These are phyloP conservation scores for Lethrus apterus DNA, from an alignment of 1,140 invertebrate genomes.

Conservation along the genomic window DNA sequence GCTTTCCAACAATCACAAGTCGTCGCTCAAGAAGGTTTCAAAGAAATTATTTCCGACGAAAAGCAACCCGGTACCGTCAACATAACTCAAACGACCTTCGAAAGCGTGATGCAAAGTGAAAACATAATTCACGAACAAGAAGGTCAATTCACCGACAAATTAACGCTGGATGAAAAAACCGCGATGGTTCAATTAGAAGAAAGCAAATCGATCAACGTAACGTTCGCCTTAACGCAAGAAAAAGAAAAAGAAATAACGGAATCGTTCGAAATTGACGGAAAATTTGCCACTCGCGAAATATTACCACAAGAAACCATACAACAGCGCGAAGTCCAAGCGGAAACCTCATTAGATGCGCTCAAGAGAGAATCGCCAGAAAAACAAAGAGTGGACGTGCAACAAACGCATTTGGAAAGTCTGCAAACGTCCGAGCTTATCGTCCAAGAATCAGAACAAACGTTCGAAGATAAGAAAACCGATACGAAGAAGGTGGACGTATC, in stretches of 20 bases:
- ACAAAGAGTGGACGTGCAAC: slow-evolving; percentile 39
- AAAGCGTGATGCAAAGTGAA: slow-evolving; percentile 9
- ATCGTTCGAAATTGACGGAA: slow-evolving; percentile 23
- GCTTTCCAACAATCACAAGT: slow-evolving; percentile 29
- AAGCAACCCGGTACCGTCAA: background rate
- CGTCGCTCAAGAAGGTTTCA: slow-evolving; percentile 21
- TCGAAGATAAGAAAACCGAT: slow-evolving; percentile 37
- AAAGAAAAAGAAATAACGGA: slow-evolving; percentile 35
- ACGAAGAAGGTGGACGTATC: slow-evolving; percentile 41
- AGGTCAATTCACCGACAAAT: slow-evolving; percentile 21
- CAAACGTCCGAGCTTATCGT: slow-evolving; percentile 43
- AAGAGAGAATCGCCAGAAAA: slow-evolving; percentile 27
- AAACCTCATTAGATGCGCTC: slow-evolving; percentile 37
- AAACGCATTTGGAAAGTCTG: slow-evolving; percentile 45
- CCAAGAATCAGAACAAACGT: slow-evolving; percentile 46
- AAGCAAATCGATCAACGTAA: slow-evolving; percentile 39
- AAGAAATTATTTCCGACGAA: slow-evolving; percentile 18
- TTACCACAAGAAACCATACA: slow-evolving; percentile 44
- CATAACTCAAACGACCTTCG: slow-evolving; percentile 13
- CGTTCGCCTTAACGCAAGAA: slow-evolving; percentile 41
- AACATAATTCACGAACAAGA: slow-evolving; percentile 27
- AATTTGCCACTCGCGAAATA: slow-evolving; percentile 32
- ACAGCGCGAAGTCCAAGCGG: slow-evolving; percentile 40
- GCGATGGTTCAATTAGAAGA: slow-evolving; percentile 40
- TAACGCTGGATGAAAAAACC: slow-evolving; percentile 25